Evolutionary conservation across 2,797 vertebrate genomes (phyloP).

Genomic region (Etheostoma perlongum): DNA sequence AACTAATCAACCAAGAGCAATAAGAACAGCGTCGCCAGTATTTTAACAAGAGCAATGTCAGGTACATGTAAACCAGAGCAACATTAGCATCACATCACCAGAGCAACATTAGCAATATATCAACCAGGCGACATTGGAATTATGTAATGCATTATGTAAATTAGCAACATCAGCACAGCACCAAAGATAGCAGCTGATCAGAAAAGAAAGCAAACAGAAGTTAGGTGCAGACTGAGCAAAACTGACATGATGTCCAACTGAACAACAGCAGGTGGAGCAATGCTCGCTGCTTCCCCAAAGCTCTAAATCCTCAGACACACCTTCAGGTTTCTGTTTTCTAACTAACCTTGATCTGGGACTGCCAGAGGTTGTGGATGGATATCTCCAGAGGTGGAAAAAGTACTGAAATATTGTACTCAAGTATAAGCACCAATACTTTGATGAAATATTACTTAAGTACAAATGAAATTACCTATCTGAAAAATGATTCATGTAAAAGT

Average conservation of each 20-base stretch:
- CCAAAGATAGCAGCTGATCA: conserved; percentile 61
- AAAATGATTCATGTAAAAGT: too few relatives aligned
- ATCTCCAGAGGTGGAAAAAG: too few relatives aligned
- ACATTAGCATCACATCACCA: conserved; percentile 30
- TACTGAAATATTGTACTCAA: too few relatives aligned
- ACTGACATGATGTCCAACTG: conserved; percentile 22
- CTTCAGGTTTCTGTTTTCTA: not conserved
- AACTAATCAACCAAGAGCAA: conserved; percentile 37
- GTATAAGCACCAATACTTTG: too few relatives aligned
- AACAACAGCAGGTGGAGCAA: conserved; percentile 25
- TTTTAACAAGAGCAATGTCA: conserved; percentile 40
- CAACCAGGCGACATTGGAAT: conserved; percentile 52
- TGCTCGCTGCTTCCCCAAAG: not conserved
- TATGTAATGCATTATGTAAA: conserved; percentile 53
- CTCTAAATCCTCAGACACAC: conserved; percentile 5
- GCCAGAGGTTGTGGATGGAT: not conserved
- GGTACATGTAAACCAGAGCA: conserved; percentile 38
- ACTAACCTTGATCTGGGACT: conserved; percentile 3
- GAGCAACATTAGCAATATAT: conserved; percentile 21
- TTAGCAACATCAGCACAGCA: conserved; percentile 64
- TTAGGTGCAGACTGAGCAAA: conserved; percentile 37
- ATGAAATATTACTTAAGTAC: too few relatives aligned
- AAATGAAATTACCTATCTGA: too few relatives aligned
- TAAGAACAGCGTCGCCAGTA: conserved; percentile 40
- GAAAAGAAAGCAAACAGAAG: conserved; percentile 58